phyloP scores from a whole-genome alignment of 2,888 invertebrate genomes.

The Drosophila emarginata region DNA sequence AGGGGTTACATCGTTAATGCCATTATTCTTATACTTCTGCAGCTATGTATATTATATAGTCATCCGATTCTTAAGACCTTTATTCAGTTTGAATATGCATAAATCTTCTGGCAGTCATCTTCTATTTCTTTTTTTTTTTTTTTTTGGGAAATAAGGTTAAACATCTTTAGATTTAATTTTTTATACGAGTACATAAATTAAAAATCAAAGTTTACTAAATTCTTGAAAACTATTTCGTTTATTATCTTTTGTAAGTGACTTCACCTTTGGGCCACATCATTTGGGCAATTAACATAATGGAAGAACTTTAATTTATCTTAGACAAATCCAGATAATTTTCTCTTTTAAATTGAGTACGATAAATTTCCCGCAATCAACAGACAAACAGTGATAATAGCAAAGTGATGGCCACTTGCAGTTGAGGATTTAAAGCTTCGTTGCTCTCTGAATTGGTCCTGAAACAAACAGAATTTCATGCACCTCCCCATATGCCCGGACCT shows the following conservation, averaged over 20 bases:
- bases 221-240: too few relatives aligned
- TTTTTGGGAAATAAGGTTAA: too few relatives aligned
- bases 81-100: too few relatives aligned
- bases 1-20: too few relatives aligned
- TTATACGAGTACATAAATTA: too few relatives aligned
- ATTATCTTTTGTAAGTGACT: background rate
- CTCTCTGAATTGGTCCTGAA: slow-evolving; percentile 3
- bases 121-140: too few relatives aligned
- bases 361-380: slow-evolving; percentile 7
- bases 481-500: background rate
- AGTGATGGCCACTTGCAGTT: slow-evolving; percentile 13
- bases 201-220: too few relatives aligned
- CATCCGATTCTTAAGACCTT: too few relatives aligned
- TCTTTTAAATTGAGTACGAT: background rate
- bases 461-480: background rate
- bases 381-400: slow-evolving; percentile 10
- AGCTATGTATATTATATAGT: too few relatives aligned
- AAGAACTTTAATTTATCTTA: background rate
- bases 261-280: background rate
- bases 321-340: background rate
- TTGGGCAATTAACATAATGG: background rate
- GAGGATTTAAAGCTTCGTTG: slow-evolving; percentile 7
- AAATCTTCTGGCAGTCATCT: too few relatives aligned
- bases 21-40: too few relatives aligned
- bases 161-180: too few relatives aligned